phyloP scores from a whole-genome alignment of 2,113 vertebrate species.

The Recurvirostra avosetta region DNA sequence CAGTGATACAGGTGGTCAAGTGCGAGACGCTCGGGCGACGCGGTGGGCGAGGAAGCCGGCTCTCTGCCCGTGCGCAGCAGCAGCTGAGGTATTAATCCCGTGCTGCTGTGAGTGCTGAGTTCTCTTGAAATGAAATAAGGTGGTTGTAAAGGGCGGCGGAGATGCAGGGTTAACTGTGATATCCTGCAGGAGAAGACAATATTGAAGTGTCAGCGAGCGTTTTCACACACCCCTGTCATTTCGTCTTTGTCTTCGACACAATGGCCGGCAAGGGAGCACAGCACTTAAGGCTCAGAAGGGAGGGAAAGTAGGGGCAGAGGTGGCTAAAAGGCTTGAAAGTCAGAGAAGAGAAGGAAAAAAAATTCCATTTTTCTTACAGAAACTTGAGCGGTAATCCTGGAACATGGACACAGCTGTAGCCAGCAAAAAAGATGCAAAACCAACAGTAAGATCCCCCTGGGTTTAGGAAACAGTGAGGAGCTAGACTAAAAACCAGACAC shows the following conservation, averaged over 20 bases:
- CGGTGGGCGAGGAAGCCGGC: background rate
- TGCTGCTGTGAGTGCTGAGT: rapidly evolving
- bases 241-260: background rate
- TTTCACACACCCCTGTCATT: background rate
- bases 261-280: background rate
- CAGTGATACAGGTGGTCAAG: background rate
- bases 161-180: background rate
- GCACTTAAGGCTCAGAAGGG: background rate
- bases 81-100: background rate
- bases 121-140: background rate
- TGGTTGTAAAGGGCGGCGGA: background rate
- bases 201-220: background rate
- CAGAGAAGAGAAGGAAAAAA: background rate
- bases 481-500: background rate
- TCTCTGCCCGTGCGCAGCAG: background rate
- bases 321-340: background rate
- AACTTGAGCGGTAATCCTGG: background rate
- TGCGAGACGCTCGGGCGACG: rapidly evolving
- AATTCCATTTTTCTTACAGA: background rate
- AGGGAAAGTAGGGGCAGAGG: background rate
- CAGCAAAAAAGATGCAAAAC: background rate
- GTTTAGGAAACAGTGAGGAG: background rate
- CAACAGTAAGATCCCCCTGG: background rate
- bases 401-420: background rate
- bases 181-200: conserved; percentile 30